These are phyloP conservation scores for Ectropis grisescens DNA, from an alignment of 1,140 invertebrate genomes.

Conservation along the genomic window DNA sequence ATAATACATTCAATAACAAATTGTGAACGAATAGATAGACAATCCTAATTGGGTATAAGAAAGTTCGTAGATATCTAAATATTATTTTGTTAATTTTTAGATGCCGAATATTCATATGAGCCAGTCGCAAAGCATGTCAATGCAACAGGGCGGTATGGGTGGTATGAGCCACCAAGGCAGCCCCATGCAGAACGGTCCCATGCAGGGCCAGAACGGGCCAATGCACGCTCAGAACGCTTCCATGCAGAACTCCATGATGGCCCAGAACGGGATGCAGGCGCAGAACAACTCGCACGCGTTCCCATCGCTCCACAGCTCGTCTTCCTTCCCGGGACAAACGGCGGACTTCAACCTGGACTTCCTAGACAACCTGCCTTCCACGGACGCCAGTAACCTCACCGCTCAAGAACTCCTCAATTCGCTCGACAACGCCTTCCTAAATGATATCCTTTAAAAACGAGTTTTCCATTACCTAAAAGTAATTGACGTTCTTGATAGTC, in stretches of 20 bases:
- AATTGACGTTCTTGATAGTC: slow-evolving; percentile 14
- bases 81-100: slow-evolving; percentile 58
- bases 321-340: slow-evolving; percentile 71
- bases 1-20: too few relatives aligned
- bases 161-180: slow-evolving; percentile 51
- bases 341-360: slow-evolving; percentile 85
- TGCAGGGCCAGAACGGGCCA: slow-evolving; percentile 25
- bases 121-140: slow-evolving; percentile 75
- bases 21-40: too few relatives aligned
- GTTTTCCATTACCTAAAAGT: too few relatives aligned
- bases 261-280: slow-evolving; percentile 18
- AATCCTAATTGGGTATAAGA: too few relatives aligned
- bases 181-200: slow-evolving; percentile 20
- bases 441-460: slow-evolving; percentile 54
- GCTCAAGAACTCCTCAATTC: slow-evolving; percentile 85
- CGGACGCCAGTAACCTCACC: slow-evolving; percentile 78
- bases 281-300: slow-evolving; percentile 21
- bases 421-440: slow-evolving; percentile 59
- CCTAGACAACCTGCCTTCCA: slow-evolving; percentile 81
- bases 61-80: too few relatives aligned
- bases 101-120: slow-evolving; percentile 77
- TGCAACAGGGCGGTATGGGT: slow-evolving; percentile 64
- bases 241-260: slow-evolving; percentile 37
- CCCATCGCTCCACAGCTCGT: slow-evolving; percentile 59
- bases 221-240: slow-evolving; percentile 40